Conservation (phyloP, 2,888 invertebrate genomes). For the Noctua janthina region DNA sequence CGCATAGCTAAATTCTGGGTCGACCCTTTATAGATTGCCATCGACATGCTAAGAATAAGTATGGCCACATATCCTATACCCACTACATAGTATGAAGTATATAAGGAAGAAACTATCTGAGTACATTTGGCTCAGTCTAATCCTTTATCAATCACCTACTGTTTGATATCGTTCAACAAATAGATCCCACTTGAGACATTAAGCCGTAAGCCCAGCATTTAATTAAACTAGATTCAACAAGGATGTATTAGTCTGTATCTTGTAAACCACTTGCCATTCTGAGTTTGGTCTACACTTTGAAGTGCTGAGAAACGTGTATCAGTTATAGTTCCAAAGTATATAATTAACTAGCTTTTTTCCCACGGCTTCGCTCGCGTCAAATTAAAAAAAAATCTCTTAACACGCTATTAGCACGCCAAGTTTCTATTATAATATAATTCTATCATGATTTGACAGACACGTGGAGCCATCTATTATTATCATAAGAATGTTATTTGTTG, state of each 20-base stretch:
- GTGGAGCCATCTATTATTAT: no score
- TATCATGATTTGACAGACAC: no score
- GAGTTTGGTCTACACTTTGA: neutral
- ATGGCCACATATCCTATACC: neutral
- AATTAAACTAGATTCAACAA: conserved; percentile 51
- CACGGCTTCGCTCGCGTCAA: no score
- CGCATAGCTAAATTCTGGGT: neutral
- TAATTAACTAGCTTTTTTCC: no score
- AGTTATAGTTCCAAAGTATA: neutral
- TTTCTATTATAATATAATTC: no score
- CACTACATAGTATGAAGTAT: no score
- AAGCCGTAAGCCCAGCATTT: conserved; percentile 1
- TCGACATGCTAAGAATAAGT: neutral
- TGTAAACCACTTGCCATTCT: conserved; percentile 1
- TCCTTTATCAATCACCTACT: conserved; percentile 6
- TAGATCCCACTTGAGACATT: conserved; percentile 23
- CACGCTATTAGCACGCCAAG: no score
- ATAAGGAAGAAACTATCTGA: neutral
- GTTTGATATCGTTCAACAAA: conserved; percentile 34
- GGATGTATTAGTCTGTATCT: conserved; percentile 5
- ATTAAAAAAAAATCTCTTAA: no score
- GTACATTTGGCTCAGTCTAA: neutral
- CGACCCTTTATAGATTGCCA: neutral
- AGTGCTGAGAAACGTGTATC: neutral
- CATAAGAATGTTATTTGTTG: no score